Percentiles rank a stretch among this genome's conserved stretches.
phyloP scores from a whole-genome alignment of 1,140 invertebrate species.

The Glomeris maerens region DNA sequence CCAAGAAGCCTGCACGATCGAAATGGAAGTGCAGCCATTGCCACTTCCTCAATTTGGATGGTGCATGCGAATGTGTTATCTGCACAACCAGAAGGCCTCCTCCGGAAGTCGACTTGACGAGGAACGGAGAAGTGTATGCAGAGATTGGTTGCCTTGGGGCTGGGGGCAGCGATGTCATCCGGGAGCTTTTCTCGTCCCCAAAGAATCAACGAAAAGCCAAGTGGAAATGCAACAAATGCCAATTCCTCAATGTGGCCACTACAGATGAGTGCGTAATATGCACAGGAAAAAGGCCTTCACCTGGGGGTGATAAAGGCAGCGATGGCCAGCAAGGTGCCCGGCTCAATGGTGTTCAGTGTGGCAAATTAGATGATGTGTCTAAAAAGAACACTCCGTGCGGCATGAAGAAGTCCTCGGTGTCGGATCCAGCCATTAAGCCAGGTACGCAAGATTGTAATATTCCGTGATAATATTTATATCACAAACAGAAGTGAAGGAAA shows the following conservation, averaged over 20 bases:
- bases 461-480: neutral
- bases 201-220: neutral
- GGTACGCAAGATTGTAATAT: conserved; percentile 3
- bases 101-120: neutral
- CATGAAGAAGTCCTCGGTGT: neutral
- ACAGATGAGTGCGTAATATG: conserved; percentile 21
- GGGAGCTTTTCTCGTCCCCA: neutral
- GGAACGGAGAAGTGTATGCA: conserved; percentile 3
- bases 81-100: conserved; percentile 11
- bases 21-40: conserved; percentile 22
- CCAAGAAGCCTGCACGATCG: neutral
- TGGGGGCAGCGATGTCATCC: too few species aligned
- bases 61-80: conserved; percentile 21
- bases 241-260: conserved; percentile 17
- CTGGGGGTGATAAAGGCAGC: neutral
- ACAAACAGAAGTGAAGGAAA: conserved; percentile 1
- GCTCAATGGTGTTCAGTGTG: too few species aligned
- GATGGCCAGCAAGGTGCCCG: too few species aligned
- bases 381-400: neutral
- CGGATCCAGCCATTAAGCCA: neutral
- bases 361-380: conserved; percentile 9
- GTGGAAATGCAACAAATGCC: conserved; percentile 15
- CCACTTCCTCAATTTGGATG: conserved; percentile 19
- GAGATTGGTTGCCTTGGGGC: too few species aligned
- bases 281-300: too few species aligned